These are phyloP conservation scores for Chloroclysta siterata DNA, from an alignment of 2,888 invertebrate species.

Conservation along the genomic window DNA sequence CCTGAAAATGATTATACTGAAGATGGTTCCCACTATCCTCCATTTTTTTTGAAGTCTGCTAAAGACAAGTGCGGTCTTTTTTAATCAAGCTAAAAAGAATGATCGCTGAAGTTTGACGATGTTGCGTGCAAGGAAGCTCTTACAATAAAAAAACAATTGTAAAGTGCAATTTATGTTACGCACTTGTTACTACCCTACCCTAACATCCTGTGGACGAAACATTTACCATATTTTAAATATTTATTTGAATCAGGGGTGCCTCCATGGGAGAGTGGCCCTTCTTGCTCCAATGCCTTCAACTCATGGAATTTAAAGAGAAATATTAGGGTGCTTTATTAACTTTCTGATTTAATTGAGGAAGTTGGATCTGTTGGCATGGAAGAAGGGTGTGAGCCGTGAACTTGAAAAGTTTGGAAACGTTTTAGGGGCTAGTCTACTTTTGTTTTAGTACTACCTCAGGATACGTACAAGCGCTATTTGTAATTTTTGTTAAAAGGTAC, in stretches of 20 bases:
- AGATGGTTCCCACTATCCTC: no score
- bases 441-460: background rate
- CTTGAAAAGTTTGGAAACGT: constrained; percentile 15
- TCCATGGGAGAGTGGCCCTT: constrained; percentile 60
- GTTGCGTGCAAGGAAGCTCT: constrained; percentile 25
- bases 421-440: background rate
- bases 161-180: constrained; percentile 40
- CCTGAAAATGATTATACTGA: no score
- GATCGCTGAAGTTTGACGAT: constrained; percentile 22
- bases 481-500: background rate
- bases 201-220: constrained; percentile 48
- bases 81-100: background rate
- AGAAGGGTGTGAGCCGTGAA: constrained; percentile 18
- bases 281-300: constrained; percentile 56
- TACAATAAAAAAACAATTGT: constrained; percentile 6
- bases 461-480: background rate
- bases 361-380: constrained; percentile 45
- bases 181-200: constrained; percentile 51
- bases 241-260: constrained; percentile 43
- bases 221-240: constrained; percentile 46
- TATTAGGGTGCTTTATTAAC: constrained; percentile 56
- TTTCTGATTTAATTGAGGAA: constrained; percentile 67
- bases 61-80: no score
- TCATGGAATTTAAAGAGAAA: constrained; percentile 41
- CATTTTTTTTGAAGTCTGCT: no score